Evolutionary conservation across 2,113 vertebrate species (phyloP).

Genomic region (Cryptomyrus ogoouensis): DNA sequence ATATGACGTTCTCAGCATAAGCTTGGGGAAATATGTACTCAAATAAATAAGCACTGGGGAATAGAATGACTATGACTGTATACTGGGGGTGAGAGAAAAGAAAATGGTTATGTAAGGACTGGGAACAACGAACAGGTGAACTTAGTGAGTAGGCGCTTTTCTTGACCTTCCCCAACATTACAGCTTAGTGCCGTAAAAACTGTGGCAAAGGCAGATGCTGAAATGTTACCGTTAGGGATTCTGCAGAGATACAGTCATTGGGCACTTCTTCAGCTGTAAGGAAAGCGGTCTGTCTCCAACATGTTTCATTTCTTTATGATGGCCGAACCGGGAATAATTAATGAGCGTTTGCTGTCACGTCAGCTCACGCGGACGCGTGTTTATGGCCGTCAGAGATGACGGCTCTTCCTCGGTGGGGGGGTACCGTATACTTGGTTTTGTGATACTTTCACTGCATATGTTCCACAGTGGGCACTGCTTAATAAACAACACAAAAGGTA

Average conservation of each 20-base stretch:
- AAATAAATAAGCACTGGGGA: background rate
- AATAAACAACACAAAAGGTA: background rate
- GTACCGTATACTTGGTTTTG: background rate
- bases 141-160: background rate
- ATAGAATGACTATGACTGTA: background rate
- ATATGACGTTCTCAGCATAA: slow-evolving; percentile 1
- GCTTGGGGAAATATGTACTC: background rate
- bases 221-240: background rate
- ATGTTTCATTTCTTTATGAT: background rate
- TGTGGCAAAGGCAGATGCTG: background rate
- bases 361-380: background rate
- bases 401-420: background rate
- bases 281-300: background rate
- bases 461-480: background rate
- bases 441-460: background rate
- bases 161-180: background rate
- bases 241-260: background rate
- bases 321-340: background rate
- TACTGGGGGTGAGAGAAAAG: background rate
- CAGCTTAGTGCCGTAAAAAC: background rate
- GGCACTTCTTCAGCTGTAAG: background rate
- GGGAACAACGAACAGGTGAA: background rate
- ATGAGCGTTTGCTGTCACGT: background rate
- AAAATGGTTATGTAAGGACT: background rate
- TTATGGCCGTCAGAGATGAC: background rate